Conservation (phyloP, 2,888 invertebrate species). For the Ommatoiulus sabulosus region DNA sequence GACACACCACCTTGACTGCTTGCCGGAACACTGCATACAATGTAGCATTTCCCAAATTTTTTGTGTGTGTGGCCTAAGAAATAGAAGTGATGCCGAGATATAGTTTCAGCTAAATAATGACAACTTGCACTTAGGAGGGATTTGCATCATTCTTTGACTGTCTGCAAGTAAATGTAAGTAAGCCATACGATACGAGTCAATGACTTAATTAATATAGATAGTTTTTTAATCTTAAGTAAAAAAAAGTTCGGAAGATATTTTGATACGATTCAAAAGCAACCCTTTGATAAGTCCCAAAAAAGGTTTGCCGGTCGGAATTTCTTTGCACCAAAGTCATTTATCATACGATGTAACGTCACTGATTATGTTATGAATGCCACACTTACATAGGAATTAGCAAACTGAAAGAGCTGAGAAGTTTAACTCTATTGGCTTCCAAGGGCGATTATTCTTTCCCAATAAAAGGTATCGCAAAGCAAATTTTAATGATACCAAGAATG, state of each 20-base stretch:
- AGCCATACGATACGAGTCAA: slow-evolving; percentile 19
- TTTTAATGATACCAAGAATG: background rate
- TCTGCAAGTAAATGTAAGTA: too few relatives aligned
- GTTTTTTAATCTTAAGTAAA: background rate
- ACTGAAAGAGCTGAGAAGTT: background rate
- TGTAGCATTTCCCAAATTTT: background rate
- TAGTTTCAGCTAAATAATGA: background rate
- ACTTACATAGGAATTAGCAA: background rate
- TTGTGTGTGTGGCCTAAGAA: background rate
- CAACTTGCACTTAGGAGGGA: background rate
- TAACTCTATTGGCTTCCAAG: background rate
- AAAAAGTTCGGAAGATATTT: background rate
- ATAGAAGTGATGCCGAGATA: background rate
- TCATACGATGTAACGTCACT: background rate
- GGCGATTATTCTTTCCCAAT: background rate
- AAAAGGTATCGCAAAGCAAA: background rate
- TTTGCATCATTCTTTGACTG: background rate
- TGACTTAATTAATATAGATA: slow-evolving; percentile 7
- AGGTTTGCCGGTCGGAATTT: background rate
- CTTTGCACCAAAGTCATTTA: slow-evolving; percentile 39
- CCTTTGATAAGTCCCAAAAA: background rate
- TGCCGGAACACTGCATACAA: background rate
- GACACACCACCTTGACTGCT: background rate
- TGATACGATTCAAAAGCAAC: background rate
- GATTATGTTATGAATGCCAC: background rate